Base-by-base conservation (phyloP, 2,888 invertebrate species). In the Thymelicus sylvestris region DNA sequence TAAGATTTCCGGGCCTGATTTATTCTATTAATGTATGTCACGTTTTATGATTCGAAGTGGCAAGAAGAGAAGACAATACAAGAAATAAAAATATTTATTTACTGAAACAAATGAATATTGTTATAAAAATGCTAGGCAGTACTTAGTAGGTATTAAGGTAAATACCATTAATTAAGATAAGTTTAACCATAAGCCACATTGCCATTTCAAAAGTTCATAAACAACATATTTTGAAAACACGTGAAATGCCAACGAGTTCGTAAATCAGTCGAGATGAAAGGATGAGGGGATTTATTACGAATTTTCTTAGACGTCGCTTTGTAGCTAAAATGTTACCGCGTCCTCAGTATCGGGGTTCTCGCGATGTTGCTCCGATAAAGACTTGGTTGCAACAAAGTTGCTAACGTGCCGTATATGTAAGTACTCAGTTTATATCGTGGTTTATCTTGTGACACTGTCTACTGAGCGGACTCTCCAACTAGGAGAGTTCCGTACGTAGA, bases 261-360 rank as follows among this genome's bases (percentile, higher is more conserved):
- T 59, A 59, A 59, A 59, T 59, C 59, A 59, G 7, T 39, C n/a
- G 24, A 55, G 55, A 55, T 59, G 39, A 59, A 59, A 59, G 59
- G 59, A 38, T 59, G 59, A 55, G 55, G 55, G 55, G 55, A 55
- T 59, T 39, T 59, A 59, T 59, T 59, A 24, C 19, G 52, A 38
- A 4, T 59, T 39, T 59, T 39, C 59, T 39, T 39, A 39, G 59
- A 59, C 39, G 59, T 59, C 59, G 38, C n/a, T 38, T 59, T n/a
- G 39, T 13, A 57, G 12, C 31, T 57, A 59, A 59, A 59, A 59
- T 59, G 59, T 59, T 59, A 59, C 59, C 31, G 39, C 39, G 38
- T 38, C 59, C 59, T 10, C 8, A 38, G 59, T n/a, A 59, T 59
- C 59, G 59, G 39, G 59, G 39, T 39, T 39, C 38, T 39, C n/a